Conservation (phyloP, 37 sponge, comb jelly and placozoan species). For the Ephydatia muelleri region DNA sequence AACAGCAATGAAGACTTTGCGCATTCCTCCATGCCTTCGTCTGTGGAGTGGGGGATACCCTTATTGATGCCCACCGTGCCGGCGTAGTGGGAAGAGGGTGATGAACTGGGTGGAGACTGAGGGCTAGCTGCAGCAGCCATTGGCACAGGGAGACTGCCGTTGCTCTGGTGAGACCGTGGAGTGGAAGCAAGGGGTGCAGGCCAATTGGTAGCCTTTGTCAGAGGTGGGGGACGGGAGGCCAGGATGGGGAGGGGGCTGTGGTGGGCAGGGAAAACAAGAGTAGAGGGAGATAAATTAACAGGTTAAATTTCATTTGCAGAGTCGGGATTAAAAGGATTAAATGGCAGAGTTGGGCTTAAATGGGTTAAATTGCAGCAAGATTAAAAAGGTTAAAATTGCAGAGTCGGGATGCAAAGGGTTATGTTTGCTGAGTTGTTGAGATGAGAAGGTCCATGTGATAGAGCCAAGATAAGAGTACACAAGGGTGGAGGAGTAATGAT, state of each 20-base stretch:
- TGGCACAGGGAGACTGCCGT: not conserved
- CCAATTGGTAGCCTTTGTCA: not conserved
- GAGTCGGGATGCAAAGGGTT: no score
- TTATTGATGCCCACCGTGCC: no score
- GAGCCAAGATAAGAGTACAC: no score
- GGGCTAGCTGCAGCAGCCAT: not conserved
- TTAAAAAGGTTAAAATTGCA: no score
- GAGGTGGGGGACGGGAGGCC: not conserved
- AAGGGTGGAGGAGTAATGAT: no score
- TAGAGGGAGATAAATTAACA: not conserved
- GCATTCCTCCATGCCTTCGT: no score
- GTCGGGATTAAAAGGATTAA: not conserved
- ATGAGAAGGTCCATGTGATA: no score
- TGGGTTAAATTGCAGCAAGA: no score
- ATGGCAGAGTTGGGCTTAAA: no score
- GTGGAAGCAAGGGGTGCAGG: not conserved
- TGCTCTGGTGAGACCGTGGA: not conserved
- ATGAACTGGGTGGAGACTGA: not conserved
- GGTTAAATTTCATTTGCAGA: not conserved
- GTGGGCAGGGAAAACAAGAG: not conserved
- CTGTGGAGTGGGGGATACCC: no score
- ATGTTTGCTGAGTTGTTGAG: no score
- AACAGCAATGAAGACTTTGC: no score
- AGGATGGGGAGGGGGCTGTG: not conserved
- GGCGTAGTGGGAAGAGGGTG: not conserved